Conservation (phyloP, 2,888 invertebrate species). For the Silvanus unidentatus region DNA sequence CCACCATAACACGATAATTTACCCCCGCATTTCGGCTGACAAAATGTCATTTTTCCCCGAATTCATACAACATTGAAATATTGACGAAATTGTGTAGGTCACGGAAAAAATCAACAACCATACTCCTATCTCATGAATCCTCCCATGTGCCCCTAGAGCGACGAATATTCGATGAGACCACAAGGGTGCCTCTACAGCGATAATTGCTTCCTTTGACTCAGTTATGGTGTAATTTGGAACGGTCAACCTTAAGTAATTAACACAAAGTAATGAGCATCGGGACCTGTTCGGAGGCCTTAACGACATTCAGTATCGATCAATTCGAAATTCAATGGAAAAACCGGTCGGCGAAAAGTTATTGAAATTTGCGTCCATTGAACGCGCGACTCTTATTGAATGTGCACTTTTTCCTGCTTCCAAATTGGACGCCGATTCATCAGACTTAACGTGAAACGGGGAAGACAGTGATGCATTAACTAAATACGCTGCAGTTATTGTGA, state of each 20-base stretch:
- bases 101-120: no score
- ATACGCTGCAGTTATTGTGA: not conserved
- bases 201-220: constrained; percentile 31
- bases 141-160: no score
- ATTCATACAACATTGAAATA: no score
- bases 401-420: not conserved
- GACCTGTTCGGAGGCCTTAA: constrained; percentile 1
- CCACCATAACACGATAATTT: no score
- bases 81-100: no score
- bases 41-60: no score
- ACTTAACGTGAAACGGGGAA: no score
- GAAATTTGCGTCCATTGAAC: not conserved
- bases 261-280: constrained; percentile 16
- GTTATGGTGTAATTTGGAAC: constrained; percentile 26
- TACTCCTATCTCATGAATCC: no score
- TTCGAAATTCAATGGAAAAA: not conserved
- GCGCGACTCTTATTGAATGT: not conserved
- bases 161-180: constrained; percentile 21
- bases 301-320: constrained; percentile 1
- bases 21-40: no score
- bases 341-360: no score
- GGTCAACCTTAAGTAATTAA: constrained; percentile 21
- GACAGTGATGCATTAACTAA: not conserved
- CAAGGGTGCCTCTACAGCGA: constrained; percentile 13
- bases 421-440: not conserved